phyloP scores from a whole-genome alignment of 2,797 vertebrate species.

The Heteromormyrus szaboi region DNA sequence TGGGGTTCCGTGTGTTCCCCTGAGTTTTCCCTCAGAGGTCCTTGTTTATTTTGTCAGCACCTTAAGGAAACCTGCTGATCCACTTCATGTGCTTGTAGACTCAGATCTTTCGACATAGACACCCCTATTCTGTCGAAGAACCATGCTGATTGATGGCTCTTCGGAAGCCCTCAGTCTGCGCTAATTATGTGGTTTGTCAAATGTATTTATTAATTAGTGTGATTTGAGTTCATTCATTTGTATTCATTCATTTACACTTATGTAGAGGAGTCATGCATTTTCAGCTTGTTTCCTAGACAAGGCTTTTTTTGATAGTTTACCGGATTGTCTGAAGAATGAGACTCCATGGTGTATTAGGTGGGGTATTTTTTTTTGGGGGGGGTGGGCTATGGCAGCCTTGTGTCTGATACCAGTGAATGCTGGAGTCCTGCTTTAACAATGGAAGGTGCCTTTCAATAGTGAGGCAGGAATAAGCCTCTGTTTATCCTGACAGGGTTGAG shows the following conservation, averaged over 20 bases:
- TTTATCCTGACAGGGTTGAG: not conserved
- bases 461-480: not conserved
- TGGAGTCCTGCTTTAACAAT: not conserved
- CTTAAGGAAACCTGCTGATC: conserved; percentile 43
- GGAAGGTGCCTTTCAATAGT: not conserved
- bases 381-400: not conserved
- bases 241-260: not conserved
- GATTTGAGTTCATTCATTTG: not conserved
- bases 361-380: not conserved
- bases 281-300: not conserved
- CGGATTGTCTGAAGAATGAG: not conserved
- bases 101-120: not conserved
- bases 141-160: not conserved
- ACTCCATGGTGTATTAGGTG: not conserved
- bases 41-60: conserved; percentile 60
- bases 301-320: not conserved
- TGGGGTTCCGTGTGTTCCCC: conserved; percentile 23
- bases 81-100: not conserved
- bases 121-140: not conserved
- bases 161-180: not conserved
- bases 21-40: conserved; percentile 30
- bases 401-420: not conserved
- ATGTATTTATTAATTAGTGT: not conserved
- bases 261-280: not conserved
- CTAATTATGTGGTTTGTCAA: not conserved